Base-by-base conservation (phyloP, 2,113 vertebrate species). In the Pagrus major region DNA sequence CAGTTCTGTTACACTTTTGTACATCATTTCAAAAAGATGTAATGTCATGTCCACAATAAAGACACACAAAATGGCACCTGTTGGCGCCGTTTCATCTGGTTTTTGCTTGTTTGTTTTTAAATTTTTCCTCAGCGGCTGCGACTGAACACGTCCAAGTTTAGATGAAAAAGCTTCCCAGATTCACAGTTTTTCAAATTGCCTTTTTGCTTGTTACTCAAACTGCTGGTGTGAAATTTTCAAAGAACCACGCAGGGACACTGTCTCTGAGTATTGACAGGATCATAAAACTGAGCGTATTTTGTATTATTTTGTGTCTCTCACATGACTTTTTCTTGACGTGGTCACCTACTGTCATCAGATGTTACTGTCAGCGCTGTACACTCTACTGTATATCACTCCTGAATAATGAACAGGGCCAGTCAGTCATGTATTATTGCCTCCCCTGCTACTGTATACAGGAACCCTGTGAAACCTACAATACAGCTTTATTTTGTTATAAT, bases 31-130 rank as follows among this genome's bases (percentile, higher is more conserved):
- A 89, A 89, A 91, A 87, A 87, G 89, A 92, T 96, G 95, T 95
- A 93, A 95, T 95, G 96, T 96, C 94, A 96, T 96, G 93, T 96
- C 96, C 96, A 97, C 96, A 97, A 95, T 96, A 97, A 97, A 97
- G 95, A 96, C 95, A 96, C 95, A 85, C 79, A 93, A 94, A 94
- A 95, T 95, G 86, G 78, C 81, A 79, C 81, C 84, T 86, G 70
- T 82, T 87, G 84, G 60, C 78, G 21, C 25, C 3, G 25, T 68
- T 78, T 92, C 78, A 65, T 83, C 77, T 84, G 71, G 25, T 76
- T 78, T 47, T 73, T 41, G 20, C 65, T 82, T 66, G 39, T 84
- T 88, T 80, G 67, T 86, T 76, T n/a, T 82, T 67, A 67, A 64
- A 71, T 84, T 49, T n/a, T 69, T 23, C 56, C 66, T 71, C 70